Evolutionary conservation across 2,797 vertebrate genomes (phyloP).

Genomic region (Haliaeetus vocifer): DNA sequence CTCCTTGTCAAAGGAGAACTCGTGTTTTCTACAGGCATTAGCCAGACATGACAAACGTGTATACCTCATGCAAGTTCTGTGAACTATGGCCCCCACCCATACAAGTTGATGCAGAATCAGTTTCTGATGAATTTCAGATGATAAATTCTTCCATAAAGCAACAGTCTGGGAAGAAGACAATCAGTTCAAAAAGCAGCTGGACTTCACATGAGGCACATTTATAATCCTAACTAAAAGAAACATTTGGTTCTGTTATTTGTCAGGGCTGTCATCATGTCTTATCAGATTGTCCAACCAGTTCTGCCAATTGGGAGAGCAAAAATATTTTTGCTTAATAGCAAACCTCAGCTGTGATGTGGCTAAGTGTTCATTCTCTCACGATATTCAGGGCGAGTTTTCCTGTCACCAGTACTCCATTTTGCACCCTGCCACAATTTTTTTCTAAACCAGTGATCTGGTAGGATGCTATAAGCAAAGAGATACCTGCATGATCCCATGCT

Average conservation of each 20-base stretch:
- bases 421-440: background rate
- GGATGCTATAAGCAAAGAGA: background rate
- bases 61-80: background rate
- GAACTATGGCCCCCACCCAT: background rate
- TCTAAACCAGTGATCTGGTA: background rate
- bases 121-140: background rate
- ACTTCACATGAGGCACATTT: background rate
- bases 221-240: background rate
- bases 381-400: background rate
- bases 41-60: background rate
- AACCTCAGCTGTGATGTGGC: background rate
- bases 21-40: rapidly evolving
- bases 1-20: background rate
- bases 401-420: background rate
- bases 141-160: background rate
- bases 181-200: background rate
- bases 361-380: background rate
- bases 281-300: background rate
- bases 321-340: background rate
- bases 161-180: background rate
- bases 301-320: background rate
- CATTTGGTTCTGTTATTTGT: background rate
- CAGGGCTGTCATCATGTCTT: background rate
- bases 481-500: background rate
- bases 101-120: background rate